phyloP scores from a whole-genome alignment of 2,113 vertebrate species.

The Chaetops frenatus region DNA sequence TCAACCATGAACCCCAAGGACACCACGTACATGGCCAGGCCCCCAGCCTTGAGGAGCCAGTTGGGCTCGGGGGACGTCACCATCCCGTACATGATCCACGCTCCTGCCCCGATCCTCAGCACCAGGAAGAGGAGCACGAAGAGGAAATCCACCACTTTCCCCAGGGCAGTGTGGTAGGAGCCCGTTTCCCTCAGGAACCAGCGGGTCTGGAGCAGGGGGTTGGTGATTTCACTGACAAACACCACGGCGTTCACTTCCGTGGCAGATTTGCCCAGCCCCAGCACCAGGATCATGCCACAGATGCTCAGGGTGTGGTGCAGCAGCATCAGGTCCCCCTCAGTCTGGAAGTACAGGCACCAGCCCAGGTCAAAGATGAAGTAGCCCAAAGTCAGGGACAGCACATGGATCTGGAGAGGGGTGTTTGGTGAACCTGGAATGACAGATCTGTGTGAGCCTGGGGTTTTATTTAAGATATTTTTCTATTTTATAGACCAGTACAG shows the following conservation, averaged over 20 bases:
- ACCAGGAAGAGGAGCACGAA: slow-evolving; percentile 81
- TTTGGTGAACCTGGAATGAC: slow-evolving; percentile 78
- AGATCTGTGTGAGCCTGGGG: rapidly evolving
- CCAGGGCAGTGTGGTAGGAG: slow-evolving; percentile 64
- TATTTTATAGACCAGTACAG: not conserved
- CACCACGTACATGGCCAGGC: slow-evolving; percentile 82
- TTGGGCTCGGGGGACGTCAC: slow-evolving; percentile 73
- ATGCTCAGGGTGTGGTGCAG: slow-evolving; percentile 85
- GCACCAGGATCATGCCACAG: slow-evolving; percentile 79
- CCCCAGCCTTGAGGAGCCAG: slow-evolving; percentile 82
- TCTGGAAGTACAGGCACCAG: slow-evolving; percentile 85
- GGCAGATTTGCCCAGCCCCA: slow-evolving; percentile 80
- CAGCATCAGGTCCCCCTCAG: slow-evolving; percentile 83
- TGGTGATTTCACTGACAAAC: slow-evolving; percentile 87
- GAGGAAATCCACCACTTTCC: slow-evolving; percentile 75
- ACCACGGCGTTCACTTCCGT: slow-evolving; percentile 79
- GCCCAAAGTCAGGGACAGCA: slow-evolving; percentile 80
- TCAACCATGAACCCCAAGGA: slow-evolving; percentile 83
- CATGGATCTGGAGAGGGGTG: slow-evolving; percentile 77
- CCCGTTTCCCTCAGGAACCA: slow-evolving; percentile 85
- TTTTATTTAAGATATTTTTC: not conserved
- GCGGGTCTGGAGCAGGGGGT: slow-evolving; percentile 84
- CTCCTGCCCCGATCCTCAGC: slow-evolving; percentile 81
- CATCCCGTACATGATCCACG: slow-evolving; percentile 76
- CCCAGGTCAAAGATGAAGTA: slow-evolving; percentile 88